Evolutionary conservation across 2,888 invertebrate species (phyloP).

Genomic region (Diplazon laetatorius): DNA sequence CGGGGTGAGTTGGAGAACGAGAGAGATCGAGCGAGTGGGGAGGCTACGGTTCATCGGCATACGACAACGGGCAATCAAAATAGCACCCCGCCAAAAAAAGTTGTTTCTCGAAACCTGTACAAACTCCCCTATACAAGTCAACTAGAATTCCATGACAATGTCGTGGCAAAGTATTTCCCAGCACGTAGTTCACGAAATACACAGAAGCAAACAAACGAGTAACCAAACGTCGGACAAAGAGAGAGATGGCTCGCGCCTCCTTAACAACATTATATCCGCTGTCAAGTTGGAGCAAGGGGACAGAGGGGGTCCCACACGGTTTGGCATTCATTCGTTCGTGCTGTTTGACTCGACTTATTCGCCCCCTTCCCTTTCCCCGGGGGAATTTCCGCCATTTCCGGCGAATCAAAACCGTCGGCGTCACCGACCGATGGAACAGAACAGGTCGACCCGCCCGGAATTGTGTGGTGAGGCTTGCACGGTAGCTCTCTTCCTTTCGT

Average conservation of each 20-base stretch:
- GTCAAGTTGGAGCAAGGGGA: background rate
- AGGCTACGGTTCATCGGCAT: constrained; percentile 19
- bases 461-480: constrained; percentile 2
- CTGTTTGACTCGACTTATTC: background rate
- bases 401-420: too few species aligned
- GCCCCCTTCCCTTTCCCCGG: too few species aligned
- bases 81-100: too few species aligned
- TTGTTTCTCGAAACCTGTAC: constrained; percentile 19
- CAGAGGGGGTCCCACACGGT: background rate
- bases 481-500: background rate
- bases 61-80: constrained; percentile 24
- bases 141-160: constrained; percentile 68
- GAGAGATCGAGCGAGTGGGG: constrained; percentile 23
- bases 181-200: constrained; percentile 55
- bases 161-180: constrained; percentile 71
- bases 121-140: constrained; percentile 16
- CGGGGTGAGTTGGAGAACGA: too few species aligned
- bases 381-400: too few species aligned
- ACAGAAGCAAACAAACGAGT: constrained; percentile 18
- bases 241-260: constrained; percentile 45
- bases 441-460: too few species aligned
- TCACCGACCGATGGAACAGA: too few species aligned
- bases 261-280: constrained; percentile 38
- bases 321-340: background rate
- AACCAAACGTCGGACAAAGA: constrained; percentile 12